These are phyloP conservation scores for Mormyrus proboscirostris DNA, from an alignment of 2,797 vertebrate species.

Conservation along the genomic window DNA sequence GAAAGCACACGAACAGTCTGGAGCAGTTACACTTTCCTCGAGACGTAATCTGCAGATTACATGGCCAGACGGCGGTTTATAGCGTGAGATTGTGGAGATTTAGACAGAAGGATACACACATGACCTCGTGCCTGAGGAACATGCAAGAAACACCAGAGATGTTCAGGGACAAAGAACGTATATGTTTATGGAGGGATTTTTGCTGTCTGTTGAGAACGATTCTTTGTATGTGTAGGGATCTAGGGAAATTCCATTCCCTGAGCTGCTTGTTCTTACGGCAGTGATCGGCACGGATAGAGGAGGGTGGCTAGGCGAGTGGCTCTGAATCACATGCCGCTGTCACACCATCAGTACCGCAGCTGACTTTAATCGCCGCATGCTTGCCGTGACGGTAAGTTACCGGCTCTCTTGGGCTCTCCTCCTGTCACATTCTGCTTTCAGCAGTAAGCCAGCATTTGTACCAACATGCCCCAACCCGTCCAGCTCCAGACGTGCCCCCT, in stretches of 20 bases:
- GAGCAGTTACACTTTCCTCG: constrained; percentile 17
- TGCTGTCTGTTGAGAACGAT: background rate
- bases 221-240: background rate
- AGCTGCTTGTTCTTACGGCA: background rate
- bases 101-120: background rate
- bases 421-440: background rate
- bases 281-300: background rate
- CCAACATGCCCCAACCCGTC: background rate
- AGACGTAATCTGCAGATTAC: constrained; percentile 20
- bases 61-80: background rate
- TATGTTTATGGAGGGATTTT: background rate
- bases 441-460: background rate
- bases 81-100: background rate
- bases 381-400: background rate
- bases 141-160: background rate
- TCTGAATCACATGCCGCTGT: background rate
- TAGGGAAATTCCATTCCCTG: background rate
- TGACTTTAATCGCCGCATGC: background rate
- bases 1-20: constrained; percentile 26
- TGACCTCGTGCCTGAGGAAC: background rate
- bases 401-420: background rate
- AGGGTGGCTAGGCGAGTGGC: background rate
- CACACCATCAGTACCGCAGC: background rate
- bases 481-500: background rate
- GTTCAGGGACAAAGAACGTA: background rate